phyloP scores from a whole-genome alignment of 1,140 invertebrate species.

The Drosophila busckii region DNA sequence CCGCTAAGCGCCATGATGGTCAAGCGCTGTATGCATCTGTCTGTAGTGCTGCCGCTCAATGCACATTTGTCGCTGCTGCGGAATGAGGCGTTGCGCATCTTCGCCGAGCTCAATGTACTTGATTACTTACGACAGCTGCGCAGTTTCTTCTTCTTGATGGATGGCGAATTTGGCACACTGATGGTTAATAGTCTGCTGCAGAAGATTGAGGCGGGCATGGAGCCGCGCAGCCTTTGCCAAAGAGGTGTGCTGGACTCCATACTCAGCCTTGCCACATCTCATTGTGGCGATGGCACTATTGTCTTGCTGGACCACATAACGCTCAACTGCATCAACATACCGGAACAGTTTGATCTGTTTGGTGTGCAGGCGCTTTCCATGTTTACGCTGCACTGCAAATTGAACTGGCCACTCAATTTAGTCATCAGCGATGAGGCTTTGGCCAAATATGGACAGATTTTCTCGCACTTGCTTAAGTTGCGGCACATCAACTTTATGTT shows the following conservation, averaged over 20 bases:
- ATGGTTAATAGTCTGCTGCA: constrained; percentile 84
- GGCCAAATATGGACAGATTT: constrained; percentile 85
- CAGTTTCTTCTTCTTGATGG: constrained; percentile 87
- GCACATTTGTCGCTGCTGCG: constrained; percentile 85
- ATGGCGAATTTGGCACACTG: constrained; percentile 86
- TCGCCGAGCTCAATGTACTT: constrained; percentile 84
- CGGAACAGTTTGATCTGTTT: constrained; percentile 81
- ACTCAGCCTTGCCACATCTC: constrained; percentile 72
- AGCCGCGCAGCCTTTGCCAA: constrained; percentile 85
- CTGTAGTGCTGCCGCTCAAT: constrained; percentile 84
- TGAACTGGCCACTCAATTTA: constrained; percentile 88
- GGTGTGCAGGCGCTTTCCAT: constrained; percentile 84
- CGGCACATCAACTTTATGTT: constrained; percentile 86
- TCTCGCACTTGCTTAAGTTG: constrained; percentile 87
- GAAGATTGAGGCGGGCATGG: constrained; percentile 82
- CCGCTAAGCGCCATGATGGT: constrained; percentile 77
- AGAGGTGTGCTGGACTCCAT: constrained; percentile 84
- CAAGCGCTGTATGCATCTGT: constrained; percentile 83
- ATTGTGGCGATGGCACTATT: constrained; percentile 57
- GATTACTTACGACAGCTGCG: constrained; percentile 85
- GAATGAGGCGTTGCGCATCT: constrained; percentile 85
- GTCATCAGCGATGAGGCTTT: constrained; percentile 85
- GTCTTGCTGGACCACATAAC: constrained; percentile 80
- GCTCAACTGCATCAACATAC: constrained; percentile 81
- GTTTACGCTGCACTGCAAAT: constrained; percentile 84